Evolutionary conservation across 2,888 invertebrate species (phyloP).

Genomic region (Dynastes tityus): DNA sequence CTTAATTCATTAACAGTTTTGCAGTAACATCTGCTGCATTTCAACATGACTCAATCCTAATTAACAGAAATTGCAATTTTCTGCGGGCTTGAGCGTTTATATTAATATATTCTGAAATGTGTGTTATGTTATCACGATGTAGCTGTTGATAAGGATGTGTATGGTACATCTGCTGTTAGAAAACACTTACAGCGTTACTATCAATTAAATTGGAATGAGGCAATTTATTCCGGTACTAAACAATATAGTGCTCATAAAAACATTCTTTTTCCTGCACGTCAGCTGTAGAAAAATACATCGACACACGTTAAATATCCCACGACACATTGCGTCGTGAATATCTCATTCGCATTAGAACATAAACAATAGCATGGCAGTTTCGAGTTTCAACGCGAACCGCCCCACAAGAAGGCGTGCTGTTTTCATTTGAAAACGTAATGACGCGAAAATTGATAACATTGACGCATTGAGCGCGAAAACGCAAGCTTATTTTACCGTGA

Average conservation of each 20-base stretch:
- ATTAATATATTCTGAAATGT: too few species aligned
- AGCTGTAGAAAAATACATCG: constrained; percentile 43
- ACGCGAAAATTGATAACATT: constrained; percentile 49
- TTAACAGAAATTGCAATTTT: too few species aligned
- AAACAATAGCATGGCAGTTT: constrained; percentile 37
- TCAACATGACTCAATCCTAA: too few species aligned
- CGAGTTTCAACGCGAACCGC: constrained; percentile 26
- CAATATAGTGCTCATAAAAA: constrained; percentile 11
- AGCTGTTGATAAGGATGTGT: too few species aligned
- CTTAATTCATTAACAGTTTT: too few species aligned
- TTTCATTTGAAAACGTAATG: constrained; percentile 47
- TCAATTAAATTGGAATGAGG: too few species aligned
- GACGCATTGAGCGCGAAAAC: constrained; percentile 41
- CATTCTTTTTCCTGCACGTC: constrained; percentile 7
- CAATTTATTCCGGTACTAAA: background rate
- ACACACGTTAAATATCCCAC: constrained; percentile 34
- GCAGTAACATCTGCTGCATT: too few species aligned
- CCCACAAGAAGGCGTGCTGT: constrained; percentile 42
- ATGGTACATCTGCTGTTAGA: too few species aligned
- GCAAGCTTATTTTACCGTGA: constrained; percentile 22
- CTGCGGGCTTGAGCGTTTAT: too few species aligned
- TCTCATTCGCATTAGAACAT: constrained; percentile 33
- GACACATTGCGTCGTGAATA: constrained; percentile 30
- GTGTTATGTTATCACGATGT: too few species aligned
- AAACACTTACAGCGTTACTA: too few species aligned